A percentile compares a stretch with the other conserved stretches of the same genome.
Conservation (phyloP, 1,140 invertebrate genomes). For the Trachymyrmex cornetzi region DNA sequence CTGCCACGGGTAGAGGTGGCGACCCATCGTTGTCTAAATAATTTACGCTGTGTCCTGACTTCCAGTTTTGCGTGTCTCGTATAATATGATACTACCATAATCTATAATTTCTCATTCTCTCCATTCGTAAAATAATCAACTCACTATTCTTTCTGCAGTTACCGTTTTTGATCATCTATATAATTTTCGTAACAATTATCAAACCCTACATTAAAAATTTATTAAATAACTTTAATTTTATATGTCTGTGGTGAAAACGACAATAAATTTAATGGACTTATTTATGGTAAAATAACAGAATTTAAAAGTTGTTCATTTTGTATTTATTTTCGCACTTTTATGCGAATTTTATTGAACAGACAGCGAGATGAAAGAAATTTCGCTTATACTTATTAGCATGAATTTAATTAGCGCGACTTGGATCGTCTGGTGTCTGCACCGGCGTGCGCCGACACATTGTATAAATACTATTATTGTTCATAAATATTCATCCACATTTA, state of each 20-base stretch:
- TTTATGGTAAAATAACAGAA: neutral
- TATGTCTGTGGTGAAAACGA: neutral
- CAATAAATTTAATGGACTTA: neutral
- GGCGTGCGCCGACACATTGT: slow-evolving; percentile 75
- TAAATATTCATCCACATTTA: slow-evolving; percentile 85
- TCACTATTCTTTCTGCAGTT: neutral
- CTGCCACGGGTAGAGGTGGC: slow-evolving; percentile 63
- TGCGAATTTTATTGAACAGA: slow-evolving; percentile 15
- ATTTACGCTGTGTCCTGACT: slow-evolving; percentile 70
- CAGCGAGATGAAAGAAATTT: slow-evolving; percentile 23
- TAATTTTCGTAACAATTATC: neutral
- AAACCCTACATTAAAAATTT: neutral
- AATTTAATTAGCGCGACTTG: slow-evolving; percentile 80
- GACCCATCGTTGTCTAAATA: slow-evolving; percentile 71
- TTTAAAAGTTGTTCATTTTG: neutral
- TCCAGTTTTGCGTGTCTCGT: slow-evolving; percentile 51
- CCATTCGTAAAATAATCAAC: slow-evolving; percentile 26
- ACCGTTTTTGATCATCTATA: neutral
- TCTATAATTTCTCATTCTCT: slow-evolving; percentile 3
- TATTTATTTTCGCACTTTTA: slow-evolving; percentile 20
- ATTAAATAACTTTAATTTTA: slow-evolving; percentile 8
- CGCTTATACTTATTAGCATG: slow-evolving; percentile 79
- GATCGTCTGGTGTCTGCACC: slow-evolving; percentile 56
- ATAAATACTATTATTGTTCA: slow-evolving; percentile 83
- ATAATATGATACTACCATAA: slow-evolving; percentile 52